A percentile compares a stretch with the other conserved stretches of the same genome.
Conservation (phyloP, 2,888 invertebrate genomes). For the Thymelicus lineola region DNA sequence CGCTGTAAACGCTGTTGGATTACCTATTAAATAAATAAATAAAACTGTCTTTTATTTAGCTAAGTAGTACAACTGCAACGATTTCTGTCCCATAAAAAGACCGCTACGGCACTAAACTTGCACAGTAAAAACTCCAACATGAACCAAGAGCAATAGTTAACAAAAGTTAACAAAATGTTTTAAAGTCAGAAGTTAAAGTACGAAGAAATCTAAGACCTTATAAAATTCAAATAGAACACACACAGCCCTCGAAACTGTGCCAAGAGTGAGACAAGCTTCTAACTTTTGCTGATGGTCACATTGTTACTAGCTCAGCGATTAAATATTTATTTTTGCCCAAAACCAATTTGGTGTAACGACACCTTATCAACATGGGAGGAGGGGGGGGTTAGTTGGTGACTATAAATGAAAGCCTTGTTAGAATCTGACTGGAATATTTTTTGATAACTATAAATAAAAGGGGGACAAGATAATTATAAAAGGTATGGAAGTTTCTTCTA, state of each 20-base stretch:
- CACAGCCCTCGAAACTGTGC: constrained; percentile 18
- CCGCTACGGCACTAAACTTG: background rate
- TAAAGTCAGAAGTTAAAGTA: constrained; percentile 33
- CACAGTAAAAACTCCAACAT: constrained; percentile 21
- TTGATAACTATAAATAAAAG: too few relatives aligned
- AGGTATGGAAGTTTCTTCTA: too few relatives aligned
- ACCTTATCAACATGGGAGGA: too few relatives aligned
- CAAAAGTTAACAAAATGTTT: constrained; percentile 35
- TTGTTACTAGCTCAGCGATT: background rate
- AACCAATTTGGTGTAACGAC: too few relatives aligned
- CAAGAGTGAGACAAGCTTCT: constrained; percentile 5
- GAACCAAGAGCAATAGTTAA: constrained; percentile 32
- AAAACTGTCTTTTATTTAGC: too few relatives aligned
- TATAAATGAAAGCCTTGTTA: too few relatives aligned
- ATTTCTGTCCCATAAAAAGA: background rate
- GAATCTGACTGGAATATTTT: too few relatives aligned
- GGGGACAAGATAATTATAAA: too few relatives aligned
- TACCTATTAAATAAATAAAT: too few relatives aligned
- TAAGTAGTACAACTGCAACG: too few relatives aligned
- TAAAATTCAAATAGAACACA: constrained; percentile 35
- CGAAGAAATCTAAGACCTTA: constrained; percentile 33
- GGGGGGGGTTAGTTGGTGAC: too few relatives aligned
- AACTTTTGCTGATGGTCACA: background rate
- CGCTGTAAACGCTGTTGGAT: too few relatives aligned
- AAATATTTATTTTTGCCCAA: background rate